Percentiles rank a stretch among this genome's conserved stretches.
These are phyloP conservation scores for Drosophila diplacantha DNA, from an alignment of 2,888 invertebrate genomes.

Conservation along the genomic window DNA sequence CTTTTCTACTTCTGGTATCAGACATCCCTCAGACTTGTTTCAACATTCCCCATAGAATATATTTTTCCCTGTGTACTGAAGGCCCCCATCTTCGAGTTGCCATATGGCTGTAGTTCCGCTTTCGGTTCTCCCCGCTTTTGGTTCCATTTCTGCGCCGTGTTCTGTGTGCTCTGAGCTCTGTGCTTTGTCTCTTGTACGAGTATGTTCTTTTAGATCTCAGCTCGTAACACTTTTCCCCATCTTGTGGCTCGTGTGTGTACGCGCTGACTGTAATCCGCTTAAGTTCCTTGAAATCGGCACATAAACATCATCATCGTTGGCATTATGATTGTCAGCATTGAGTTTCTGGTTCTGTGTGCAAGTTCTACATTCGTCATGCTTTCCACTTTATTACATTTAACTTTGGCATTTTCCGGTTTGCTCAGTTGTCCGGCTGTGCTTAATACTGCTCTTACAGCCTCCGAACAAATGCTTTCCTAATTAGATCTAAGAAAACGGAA, in stretches of 20 bases:
- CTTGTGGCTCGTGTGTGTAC: constrained; percentile 25
- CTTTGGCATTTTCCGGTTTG: constrained; percentile 47
- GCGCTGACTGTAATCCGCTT: constrained; percentile 56
- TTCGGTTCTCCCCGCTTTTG: constrained; percentile 16
- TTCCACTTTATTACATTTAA: constrained; percentile 50
- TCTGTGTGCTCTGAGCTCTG: constrained; percentile 6
- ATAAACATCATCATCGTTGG: constrained; percentile 53
- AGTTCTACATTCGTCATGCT: constrained; percentile 61
- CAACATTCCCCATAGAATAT: no score
- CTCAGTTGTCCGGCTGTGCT: constrained; percentile 32
- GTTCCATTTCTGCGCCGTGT: constrained; percentile 12
- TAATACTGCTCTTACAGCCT: constrained; percentile 30
- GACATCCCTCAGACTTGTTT: background rate
- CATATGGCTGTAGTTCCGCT: constrained; percentile 46
- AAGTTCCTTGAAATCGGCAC: constrained; percentile 68
- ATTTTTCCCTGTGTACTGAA: constrained; percentile 3
- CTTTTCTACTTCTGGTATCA: no score
- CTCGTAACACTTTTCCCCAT: constrained; percentile 64
- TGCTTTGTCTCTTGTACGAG: constrained; percentile 17
- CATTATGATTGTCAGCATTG: constrained; percentile 37
- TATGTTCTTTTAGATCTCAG: constrained; percentile 37
- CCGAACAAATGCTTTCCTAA: constrained; percentile 56
- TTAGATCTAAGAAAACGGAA: constrained; percentile 46
- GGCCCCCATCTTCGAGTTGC: constrained; percentile 13
- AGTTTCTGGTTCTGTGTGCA: constrained; percentile 34